Evolutionary conservation across 2,797 vertebrate species (phyloP).

Genomic region (Limosa lapponica): DNA sequence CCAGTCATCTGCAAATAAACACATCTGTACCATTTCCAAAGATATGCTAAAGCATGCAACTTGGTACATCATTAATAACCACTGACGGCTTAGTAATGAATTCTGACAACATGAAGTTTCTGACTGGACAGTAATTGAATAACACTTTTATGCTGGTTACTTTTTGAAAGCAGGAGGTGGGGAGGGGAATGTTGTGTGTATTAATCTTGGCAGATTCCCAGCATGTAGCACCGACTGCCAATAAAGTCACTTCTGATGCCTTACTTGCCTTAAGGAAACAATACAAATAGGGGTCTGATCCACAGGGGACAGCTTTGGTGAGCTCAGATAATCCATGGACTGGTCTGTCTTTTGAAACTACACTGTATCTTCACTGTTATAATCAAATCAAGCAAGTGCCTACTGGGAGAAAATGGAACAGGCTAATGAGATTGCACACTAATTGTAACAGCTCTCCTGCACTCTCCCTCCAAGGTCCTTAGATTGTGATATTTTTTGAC

Average conservation of each 20-base stretch:
- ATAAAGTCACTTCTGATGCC: background rate
- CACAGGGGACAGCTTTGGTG: background rate
- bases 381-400: conserved; percentile 2
- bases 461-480: background rate
- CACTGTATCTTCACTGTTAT: background rate
- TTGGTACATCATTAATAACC: background rate
- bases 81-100: background rate
- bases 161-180: background rate
- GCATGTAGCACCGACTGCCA: background rate
- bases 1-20: conserved; percentile 20
- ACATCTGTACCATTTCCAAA: background rate
- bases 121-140: background rate
- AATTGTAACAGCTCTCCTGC: background rate
- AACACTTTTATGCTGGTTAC: background rate
- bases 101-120: background rate
- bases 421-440: background rate
- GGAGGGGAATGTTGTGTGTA: background rate
- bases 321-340: background rate
- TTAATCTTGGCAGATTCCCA: background rate
- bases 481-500: background rate
- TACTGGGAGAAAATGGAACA: background rate
- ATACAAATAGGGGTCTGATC: background rate
- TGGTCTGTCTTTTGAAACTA: conserved; percentile 7
- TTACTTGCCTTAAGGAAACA: background rate
- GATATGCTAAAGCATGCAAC: background rate